Evolutionary conservation across 2,888 invertebrate species (phyloP), one percentile per base, ranked within the genome.

Genomic region (Eristalis tenax): DNA sequence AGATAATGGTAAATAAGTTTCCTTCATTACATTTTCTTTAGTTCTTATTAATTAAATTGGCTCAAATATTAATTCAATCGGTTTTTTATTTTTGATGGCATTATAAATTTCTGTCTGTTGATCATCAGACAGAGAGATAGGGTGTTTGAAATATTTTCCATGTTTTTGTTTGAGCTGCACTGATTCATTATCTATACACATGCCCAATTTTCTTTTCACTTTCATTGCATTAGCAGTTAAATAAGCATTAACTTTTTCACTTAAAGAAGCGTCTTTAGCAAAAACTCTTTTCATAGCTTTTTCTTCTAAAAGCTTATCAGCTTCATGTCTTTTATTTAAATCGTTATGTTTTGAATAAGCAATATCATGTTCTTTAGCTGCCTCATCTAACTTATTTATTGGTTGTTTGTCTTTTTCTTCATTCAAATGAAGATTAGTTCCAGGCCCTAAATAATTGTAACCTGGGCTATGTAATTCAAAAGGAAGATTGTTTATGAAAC

Each of bases 381-480:
- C 90, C 28, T 73, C 61, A 38, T 90, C 89, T 4, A 90, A 71
- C 10, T 79, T 83, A 85, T 90, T 90, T 11, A 89, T 88, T 18
- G 22, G 59, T 35, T 1, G 28, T 28, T 40, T 66, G 59, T 28
- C 26, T 59, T 76, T 68, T 32, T 76, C 57, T 76, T 76, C 66
- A n/a, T 73, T 61, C n/a, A 73, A 71, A 71, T 68, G 76, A 76
- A 68, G 74, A 65, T 65, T 73, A 73, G 63, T 73, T 32, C 63
- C 73, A 32, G 63, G 50, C 18, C 63, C 43, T 73, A 59, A 40
- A 70, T 70, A 70, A 70, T 70, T 70, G 61, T 70, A 70, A 23
- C 70, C 70, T 70, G 59, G 59, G 38, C 57, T 59, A 74, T 28
- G 2, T 28, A 28, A 28, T 28, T 28, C 28, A 28, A 28, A 28